Evolutionary conservation across 2,113 vertebrate species (phyloP).

Genomic region (Neolamprologus variostigma): DNA sequence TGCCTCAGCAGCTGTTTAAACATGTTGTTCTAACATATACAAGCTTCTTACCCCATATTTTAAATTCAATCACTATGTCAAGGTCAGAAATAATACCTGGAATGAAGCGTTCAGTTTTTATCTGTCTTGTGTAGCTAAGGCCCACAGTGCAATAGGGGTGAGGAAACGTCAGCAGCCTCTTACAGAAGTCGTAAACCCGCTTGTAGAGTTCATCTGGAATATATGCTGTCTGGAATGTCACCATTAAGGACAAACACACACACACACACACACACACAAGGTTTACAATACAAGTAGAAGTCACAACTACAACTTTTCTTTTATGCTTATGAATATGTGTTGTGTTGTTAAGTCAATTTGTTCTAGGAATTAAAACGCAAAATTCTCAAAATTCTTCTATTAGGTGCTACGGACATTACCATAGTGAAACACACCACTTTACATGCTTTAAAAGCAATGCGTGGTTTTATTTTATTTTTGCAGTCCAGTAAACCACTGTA

Average conservation of each 20-base stretch:
- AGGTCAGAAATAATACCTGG: constrained; percentile 68
- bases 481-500: not conserved
- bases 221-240: constrained; percentile 72
- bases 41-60: not conserved
- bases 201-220: constrained; percentile 82
- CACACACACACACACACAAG: not conserved
- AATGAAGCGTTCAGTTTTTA: constrained; percentile 75
- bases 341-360: not conserved
- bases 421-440: not conserved
- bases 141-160: constrained; percentile 85
- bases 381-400: not conserved
- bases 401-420: not conserved
- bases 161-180: constrained; percentile 81
- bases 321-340: not conserved
- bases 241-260: not conserved
- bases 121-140: constrained; percentile 75
- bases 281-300: not conserved
- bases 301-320: not conserved
- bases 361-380: not conserved
- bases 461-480: not conserved
- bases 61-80: not conserved
- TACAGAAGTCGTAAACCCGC: constrained; percentile 83
- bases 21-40: not conserved
- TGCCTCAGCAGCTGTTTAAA: not conserved
- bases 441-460: not conserved